phyloP scores from a whole-genome alignment of 2,888 invertebrate genomes.

The Cheilosia scutellata region DNA sequence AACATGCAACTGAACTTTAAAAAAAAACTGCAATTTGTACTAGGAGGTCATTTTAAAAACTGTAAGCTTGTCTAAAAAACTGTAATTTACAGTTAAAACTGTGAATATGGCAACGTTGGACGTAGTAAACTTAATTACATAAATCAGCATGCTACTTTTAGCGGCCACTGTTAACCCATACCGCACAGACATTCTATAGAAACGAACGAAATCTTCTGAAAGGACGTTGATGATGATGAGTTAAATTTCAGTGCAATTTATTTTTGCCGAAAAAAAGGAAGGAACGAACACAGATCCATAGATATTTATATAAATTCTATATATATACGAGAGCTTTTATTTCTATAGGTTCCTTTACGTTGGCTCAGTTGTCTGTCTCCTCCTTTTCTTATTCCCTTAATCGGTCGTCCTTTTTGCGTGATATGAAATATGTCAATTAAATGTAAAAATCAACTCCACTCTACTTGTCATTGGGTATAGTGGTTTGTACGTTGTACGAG shows the following conservation, averaged over 20 bases:
- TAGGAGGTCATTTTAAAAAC: no score
- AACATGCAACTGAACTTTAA: no score
- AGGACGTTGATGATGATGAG: conserved; percentile 61
- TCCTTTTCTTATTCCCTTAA: conserved; percentile 17
- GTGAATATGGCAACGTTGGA: no score
- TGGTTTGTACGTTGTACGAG: conserved; percentile 1
- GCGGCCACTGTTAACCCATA: conserved; percentile 34
- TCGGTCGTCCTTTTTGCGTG: conserved; percentile 38
- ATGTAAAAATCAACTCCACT: conserved; percentile 56
- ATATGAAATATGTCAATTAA: conserved; percentile 73
- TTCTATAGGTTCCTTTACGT: conserved; percentile 43
- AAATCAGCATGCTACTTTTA: conserved; percentile 4
- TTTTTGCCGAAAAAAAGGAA: conserved; percentile 35
- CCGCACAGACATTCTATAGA: conserved; percentile 12
- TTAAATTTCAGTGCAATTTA: conserved; percentile 58
- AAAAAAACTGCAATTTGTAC: no score
- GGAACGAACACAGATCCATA: neutral
- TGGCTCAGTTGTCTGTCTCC: no score
- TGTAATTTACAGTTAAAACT: no score
- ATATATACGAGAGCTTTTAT: conserved; percentile 16
- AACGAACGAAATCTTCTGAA: conserved; percentile 39
- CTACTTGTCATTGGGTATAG: conserved; percentile 5
- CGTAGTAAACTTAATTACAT: no score
- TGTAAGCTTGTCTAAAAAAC: no score
- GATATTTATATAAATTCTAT: no score